These are phyloP conservation scores for Amblyraja radiata DNA, from an alignment of 2,797 vertebrate genomes.

Conservation along the genomic window DNA sequence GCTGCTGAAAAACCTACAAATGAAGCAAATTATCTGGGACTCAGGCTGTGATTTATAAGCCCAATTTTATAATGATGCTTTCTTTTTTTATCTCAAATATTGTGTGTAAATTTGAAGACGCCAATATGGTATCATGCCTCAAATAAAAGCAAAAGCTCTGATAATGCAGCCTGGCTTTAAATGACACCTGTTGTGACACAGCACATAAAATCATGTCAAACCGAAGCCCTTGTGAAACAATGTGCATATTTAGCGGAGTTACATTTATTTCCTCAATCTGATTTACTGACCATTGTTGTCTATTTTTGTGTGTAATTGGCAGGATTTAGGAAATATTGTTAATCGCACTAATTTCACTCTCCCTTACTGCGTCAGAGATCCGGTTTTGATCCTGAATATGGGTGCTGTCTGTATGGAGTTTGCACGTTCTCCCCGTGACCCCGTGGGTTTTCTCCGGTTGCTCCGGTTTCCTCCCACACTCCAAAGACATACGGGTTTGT, in stretches of 20 bases:
- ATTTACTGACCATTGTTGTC: background rate
- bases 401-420: too few species aligned
- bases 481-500: too few species aligned
- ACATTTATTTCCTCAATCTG: background rate
- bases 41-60: conserved; percentile 29
- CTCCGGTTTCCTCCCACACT: too few species aligned
- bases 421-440: too few species aligned
- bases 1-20: background rate
- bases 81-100: conserved; percentile 32
- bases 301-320: background rate
- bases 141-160: conserved; percentile 26
- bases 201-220: background rate
- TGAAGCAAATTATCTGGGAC: conserved; percentile 23
- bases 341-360: too few species aligned
- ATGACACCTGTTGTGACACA: background rate
- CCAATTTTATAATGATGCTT: conserved; percentile 28
- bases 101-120: conserved; percentile 23
- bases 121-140: conserved; percentile 26
- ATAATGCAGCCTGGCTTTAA: background rate
- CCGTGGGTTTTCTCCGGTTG: too few species aligned
- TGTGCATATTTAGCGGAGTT: background rate
- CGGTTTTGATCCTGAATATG: too few species aligned
- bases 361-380: too few species aligned
- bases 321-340: conserved; percentile 24
- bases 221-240: background rate